Evolutionary conservation across 2,113 vertebrate species (phyloP).

Genomic region (Rhynchomys soricoides): DNA sequence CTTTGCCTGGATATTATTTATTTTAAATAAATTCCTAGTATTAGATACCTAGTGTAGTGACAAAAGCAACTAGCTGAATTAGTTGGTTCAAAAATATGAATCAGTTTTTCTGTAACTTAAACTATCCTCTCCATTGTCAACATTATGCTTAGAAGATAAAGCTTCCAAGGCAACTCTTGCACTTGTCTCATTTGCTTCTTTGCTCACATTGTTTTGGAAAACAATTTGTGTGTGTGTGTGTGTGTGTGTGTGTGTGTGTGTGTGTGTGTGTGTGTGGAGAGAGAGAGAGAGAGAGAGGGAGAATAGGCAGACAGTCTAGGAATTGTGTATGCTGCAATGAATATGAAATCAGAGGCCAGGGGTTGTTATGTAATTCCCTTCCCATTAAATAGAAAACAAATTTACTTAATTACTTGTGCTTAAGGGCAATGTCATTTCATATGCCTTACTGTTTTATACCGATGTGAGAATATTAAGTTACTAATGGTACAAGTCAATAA

Average conservation of each 20-base stretch:
- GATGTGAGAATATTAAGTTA: slow-evolving; percentile 67
- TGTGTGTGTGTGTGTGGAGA: too few species aligned
- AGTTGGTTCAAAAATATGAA: background rate
- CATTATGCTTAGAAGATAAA: background rate
- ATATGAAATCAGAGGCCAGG: slow-evolving; percentile 18
- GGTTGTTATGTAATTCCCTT: slow-evolving; percentile 36
- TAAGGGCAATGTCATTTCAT: slow-evolving; percentile 54
- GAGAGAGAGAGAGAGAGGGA: too few species aligned
- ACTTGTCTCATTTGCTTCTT: background rate
- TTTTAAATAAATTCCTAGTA: background rate
- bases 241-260: too few species aligned
- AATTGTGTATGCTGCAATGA: slow-evolving; percentile 8
- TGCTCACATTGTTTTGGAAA: background rate
- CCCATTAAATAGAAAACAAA: slow-evolving; percentile 43
- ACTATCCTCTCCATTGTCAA: background rate
- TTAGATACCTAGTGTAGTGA: background rate
- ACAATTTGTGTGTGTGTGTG: too few species aligned
- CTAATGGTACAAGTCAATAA: slow-evolving; percentile 60
- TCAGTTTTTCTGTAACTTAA: background rate
- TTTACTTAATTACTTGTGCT: slow-evolving; percentile 66
- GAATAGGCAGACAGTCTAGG: background rate
- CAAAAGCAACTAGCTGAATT: background rate
- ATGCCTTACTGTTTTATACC: slow-evolving; percentile 49
- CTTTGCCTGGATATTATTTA: background rate
- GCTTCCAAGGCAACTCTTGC: background rate